Evolutionary conservation across 2,797 vertebrate species (phyloP).

Genomic region (Tenualosa ilisha): DNA sequence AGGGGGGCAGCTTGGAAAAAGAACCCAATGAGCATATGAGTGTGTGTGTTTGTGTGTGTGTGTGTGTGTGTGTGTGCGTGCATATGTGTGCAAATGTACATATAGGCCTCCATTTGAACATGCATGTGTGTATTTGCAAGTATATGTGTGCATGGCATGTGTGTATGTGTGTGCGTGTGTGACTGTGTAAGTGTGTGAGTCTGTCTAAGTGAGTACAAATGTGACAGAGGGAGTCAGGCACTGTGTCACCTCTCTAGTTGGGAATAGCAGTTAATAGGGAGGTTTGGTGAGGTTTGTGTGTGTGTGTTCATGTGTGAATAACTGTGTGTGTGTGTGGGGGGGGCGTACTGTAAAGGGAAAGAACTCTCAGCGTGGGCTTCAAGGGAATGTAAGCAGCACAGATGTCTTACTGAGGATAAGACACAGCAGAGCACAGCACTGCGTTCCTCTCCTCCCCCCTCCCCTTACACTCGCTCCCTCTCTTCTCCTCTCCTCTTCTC

Average conservation of each 20-base stretch:
- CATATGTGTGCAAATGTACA: not conserved
- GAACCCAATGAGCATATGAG: not conserved
- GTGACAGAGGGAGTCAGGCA: not conserved
- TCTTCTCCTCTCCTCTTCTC: not conserved
- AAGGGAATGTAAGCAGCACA: constrained; percentile 15
- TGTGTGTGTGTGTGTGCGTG: not conserved
- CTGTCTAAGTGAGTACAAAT: not conserved
- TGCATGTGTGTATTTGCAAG: not conserved
- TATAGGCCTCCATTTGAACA: not conserved
- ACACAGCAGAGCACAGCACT: not conserved
- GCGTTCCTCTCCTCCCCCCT: not conserved
- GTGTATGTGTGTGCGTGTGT: not conserved
- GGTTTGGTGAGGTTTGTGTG: no score
- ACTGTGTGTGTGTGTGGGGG: not conserved
- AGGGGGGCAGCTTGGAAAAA: not conserved
- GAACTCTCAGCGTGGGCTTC: constrained; percentile 20
- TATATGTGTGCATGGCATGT: not conserved
- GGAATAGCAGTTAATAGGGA: constrained; percentile 19
- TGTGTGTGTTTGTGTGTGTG: not conserved
- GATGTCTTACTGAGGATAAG: constrained; percentile 24
- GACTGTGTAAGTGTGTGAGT: not conserved
- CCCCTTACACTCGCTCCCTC: not conserved
- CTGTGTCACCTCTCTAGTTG: constrained; percentile 10
- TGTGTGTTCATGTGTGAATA: not conserved
- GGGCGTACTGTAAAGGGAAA: not conserved